Evolutionary conservation across 2,888 invertebrate genomes (phyloP).

Genomic region (Melanostoma mellinum): DNA sequence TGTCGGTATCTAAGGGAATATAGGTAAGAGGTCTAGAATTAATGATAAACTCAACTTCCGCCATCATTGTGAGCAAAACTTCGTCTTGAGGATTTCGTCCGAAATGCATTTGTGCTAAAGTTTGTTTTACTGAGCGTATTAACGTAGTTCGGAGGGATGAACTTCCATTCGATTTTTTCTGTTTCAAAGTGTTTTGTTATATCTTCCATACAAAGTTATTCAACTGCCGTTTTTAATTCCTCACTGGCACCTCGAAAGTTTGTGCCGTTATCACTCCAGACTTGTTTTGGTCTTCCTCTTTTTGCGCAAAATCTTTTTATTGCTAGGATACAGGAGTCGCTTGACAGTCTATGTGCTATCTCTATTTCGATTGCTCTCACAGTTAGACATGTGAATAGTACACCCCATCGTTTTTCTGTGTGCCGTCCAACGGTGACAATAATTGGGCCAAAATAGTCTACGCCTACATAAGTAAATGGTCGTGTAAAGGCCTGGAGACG

Average conservation of each 20-base stretch:
- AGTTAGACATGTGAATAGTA: constrained; percentile 41
- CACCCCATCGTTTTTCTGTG: constrained; percentile 35
- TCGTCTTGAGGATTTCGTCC: not conserved
- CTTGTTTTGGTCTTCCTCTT: not conserved
- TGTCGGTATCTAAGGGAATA: not conserved
- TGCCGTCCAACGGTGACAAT: constrained; percentile 33
- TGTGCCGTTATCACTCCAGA: constrained; percentile 8
- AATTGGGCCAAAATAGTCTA: constrained; percentile 57
- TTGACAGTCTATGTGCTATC: too few species aligned
- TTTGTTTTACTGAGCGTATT: not conserved
- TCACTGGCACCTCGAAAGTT: not conserved
- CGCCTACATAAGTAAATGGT: constrained; percentile 38
- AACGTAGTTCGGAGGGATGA: constrained; percentile 11
- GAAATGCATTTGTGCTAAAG: not conserved
- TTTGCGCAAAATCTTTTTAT: not conserved
- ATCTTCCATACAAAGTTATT: too few species aligned
- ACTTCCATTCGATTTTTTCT: constrained; percentile 1
- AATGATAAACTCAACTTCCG: not conserved
- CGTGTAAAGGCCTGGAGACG: constrained; percentile 39
- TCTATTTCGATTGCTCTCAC: too few species aligned
- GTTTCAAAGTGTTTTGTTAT: too few species aligned
- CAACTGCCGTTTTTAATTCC: too few species aligned
- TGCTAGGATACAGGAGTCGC: not conserved
- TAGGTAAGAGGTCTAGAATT: not conserved
- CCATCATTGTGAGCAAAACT: not conserved